Percentiles rank a stretch among this genome's conserved stretches.
Conservation (phyloP, 2,888 invertebrate species). For the Seira musarum region DNA sequence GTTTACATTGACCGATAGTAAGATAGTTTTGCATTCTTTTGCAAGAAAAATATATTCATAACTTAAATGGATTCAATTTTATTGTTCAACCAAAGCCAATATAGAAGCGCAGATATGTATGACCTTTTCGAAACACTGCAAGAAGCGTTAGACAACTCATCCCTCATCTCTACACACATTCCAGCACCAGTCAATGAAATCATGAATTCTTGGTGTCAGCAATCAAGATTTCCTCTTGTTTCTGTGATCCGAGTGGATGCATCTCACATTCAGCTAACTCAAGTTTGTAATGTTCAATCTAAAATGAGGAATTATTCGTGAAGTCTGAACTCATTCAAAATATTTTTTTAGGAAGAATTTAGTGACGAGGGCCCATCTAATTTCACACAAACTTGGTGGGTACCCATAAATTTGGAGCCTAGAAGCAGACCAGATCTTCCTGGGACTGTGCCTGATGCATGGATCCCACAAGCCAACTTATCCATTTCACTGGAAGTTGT, state of each 20-base stretch:
- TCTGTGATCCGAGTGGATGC: constrained; percentile 58
- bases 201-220: constrained; percentile 73
- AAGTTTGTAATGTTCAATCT: constrained; percentile 25
- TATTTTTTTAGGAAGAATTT: constrained; percentile 41
- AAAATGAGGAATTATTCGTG: background rate
- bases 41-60: background rate
- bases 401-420: constrained; percentile 49
- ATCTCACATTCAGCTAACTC: constrained; percentile 32
- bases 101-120: constrained; percentile 56
- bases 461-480: constrained; percentile 53
- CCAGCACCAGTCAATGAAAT: constrained; percentile 70
- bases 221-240: constrained; percentile 71
- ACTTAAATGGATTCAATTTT: background rate
- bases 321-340: background rate
- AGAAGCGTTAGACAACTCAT: constrained; percentile 34
- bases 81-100: constrained; percentile 49
- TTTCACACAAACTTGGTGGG: constrained; percentile 57
- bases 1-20: constrained; percentile 55
- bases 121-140: constrained; percentile 60
- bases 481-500: constrained; percentile 33
- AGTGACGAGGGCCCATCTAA: constrained; percentile 42
- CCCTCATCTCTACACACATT: constrained; percentile 31
- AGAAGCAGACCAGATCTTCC: constrained; percentile 37
- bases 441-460: constrained; percentile 49
- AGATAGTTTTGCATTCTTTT: too few relatives aligned